These are phyloP conservation scores for Sceloporus undulatus DNA, from an alignment of 2,113 vertebrate species.

Conservation along the genomic window DNA sequence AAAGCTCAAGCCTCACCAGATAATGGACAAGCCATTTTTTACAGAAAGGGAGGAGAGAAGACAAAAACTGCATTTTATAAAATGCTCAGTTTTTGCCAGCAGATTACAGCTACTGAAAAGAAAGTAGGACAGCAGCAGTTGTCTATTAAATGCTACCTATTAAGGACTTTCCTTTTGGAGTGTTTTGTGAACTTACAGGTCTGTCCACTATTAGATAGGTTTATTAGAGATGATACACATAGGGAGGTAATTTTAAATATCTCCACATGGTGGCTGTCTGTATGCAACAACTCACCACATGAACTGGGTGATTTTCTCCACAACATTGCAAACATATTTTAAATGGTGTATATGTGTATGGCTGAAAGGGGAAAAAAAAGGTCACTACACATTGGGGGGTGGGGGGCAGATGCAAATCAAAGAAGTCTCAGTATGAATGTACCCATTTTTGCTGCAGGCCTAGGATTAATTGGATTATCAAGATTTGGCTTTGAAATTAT, in stretches of 20 bases:
- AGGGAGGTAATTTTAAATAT: background rate
- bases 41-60: slow-evolving; percentile 25
- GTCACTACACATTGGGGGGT: background rate
- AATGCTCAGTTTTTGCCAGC: background rate
- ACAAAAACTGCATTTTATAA: slow-evolving; percentile 10
- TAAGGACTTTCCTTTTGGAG: background rate
- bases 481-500: background rate
- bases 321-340: background rate
- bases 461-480: background rate
- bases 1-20: slow-evolving; percentile 19
- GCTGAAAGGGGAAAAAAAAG: background rate
- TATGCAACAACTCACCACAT: background rate
- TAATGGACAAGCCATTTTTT: slow-evolving; percentile 35
- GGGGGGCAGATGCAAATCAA: background rate
- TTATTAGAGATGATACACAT: background rate
- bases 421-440: background rate
- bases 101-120: slow-evolving; percentile 13
- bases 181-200: slow-evolving; percentile 7
- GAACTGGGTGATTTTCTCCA: slow-evolving; percentile 5
- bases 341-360: background rate
- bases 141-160: slow-evolving; percentile 16
- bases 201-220: background rate
- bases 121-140: slow-evolving; percentile 50
- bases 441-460: background rate
- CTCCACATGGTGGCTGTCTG: slow-evolving; percentile 16